Percentiles rank a stretch among this genome's conserved stretches.
Evolutionary conservation across 2,888 invertebrate species (phyloP).

Genomic region (Acleris laterana): DNA sequence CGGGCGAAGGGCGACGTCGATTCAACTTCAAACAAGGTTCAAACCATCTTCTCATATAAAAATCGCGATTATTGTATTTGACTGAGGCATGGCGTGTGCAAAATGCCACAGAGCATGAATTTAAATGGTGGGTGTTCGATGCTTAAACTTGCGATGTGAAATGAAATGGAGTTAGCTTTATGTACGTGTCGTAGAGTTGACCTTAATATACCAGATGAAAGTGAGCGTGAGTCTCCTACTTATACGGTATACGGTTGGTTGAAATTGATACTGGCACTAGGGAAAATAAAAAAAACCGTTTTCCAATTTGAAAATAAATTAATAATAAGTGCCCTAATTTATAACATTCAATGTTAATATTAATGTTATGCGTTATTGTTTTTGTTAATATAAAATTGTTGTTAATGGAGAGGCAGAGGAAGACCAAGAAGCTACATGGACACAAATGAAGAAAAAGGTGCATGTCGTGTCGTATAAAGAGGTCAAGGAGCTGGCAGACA

Average conservation of each 20-base stretch:
- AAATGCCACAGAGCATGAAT: conserved; percentile 14
- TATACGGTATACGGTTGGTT: not conserved
- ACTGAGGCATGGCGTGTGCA: conserved; percentile 21
- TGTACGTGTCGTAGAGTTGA: conserved; percentile 9
- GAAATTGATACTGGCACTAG: not conserved
- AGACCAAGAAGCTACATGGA: too few species aligned
- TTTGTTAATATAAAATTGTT: too few species aligned
- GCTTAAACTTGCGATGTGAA: conserved; percentile 4
- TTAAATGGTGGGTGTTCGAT: conserved; percentile 17
- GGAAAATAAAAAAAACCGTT: not conserved
- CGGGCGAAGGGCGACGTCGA: conserved; percentile 29
- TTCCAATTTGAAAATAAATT: not conserved
- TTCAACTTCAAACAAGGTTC: conserved; percentile 36
- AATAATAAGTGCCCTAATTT: too few species aligned
- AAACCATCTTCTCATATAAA: conserved; percentile 35
- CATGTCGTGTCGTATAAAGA: too few species aligned
- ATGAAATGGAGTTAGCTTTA: not conserved
- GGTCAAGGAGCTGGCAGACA: too few species aligned
- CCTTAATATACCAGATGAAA: conserved; percentile 23
- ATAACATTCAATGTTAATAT: too few species aligned
- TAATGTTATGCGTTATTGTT: too few species aligned
- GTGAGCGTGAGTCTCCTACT: not conserved
- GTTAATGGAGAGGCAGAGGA: too few species aligned
- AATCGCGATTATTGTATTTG: conserved; percentile 37
- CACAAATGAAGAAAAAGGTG: too few species aligned